A percentile compares a stretch with the other conserved stretches of the same genome.
Evolutionary conservation across 2,113 vertebrate species (phyloP).

Genomic region (Anas platyrhynchos): DNA sequence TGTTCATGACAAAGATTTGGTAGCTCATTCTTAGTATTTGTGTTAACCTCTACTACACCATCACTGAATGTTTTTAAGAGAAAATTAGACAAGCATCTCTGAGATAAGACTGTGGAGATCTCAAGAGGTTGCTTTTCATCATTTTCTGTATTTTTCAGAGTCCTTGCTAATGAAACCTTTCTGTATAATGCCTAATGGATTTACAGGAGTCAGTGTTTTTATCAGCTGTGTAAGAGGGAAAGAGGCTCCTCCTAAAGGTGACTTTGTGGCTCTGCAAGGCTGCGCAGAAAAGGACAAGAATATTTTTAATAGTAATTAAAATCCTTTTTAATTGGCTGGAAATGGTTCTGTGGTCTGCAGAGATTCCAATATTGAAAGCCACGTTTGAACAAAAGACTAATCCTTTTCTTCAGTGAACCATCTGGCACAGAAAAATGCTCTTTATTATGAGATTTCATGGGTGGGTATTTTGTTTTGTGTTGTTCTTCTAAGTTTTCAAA

Average conservation of each 20-base stretch:
- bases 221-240: neutral
- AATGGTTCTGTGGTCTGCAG: neutral
- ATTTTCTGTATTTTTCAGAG: neutral
- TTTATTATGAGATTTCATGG: neutral
- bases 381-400: neutral
- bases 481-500: neutral
- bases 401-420: neutral
- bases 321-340: neutral
- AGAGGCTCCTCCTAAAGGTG: constrained; percentile 40
- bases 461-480: neutral
- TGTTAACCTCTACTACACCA: neutral
- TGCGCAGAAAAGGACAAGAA: neutral
- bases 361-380: neutral
- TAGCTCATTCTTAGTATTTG: neutral
- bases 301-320: neutral
- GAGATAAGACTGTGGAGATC: neutral
- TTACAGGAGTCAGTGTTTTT: neutral
- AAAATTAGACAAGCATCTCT: neutral
- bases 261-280: neutral
- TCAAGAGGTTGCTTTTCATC: neutral
- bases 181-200: neutral
- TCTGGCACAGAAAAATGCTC: neutral
- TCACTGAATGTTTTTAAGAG: neutral
- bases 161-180: neutral
- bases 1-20: neutral